These are phyloP conservation scores for Trachelus tabidus DNA, from an alignment of 2,888 invertebrate species.

Conservation along the genomic window DNA sequence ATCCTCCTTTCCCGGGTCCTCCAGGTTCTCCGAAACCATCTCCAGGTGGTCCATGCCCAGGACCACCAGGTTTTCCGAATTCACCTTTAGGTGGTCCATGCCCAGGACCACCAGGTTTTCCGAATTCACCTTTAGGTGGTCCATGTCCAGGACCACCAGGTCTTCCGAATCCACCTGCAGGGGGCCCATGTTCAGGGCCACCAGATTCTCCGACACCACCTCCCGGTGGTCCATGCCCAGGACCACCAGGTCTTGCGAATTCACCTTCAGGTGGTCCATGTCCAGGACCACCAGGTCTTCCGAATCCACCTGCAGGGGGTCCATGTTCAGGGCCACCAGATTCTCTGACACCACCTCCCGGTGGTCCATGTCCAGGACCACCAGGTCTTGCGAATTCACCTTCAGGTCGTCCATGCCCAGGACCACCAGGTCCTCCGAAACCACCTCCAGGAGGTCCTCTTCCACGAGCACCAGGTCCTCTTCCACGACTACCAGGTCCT, in stretches of 20 bases:
- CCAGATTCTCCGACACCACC: background rate
- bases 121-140: background rate
- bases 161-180: background rate
- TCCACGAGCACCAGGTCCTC: background rate
- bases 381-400: background rate
- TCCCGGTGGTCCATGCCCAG: background rate
- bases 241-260: background rate
- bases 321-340: too few relatives aligned
- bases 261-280: background rate
- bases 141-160: background rate
- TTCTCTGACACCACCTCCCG: background rate
- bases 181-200: background rate
- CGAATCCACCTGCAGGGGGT: background rate
- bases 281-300: background rate
- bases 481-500: background rate
- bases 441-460: background rate
- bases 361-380: background rate
- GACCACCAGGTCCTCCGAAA: background rate
- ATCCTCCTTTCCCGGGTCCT: too few relatives aligned
- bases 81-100: background rate
- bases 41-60: background rate
- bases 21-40: background rate
- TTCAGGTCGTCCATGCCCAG: background rate
- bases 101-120: background rate
- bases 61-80: too few relatives aligned